Base-by-base conservation (phyloP, 2,888 invertebrate genomes). In the Pardosa pseudoannulata region DNA sequence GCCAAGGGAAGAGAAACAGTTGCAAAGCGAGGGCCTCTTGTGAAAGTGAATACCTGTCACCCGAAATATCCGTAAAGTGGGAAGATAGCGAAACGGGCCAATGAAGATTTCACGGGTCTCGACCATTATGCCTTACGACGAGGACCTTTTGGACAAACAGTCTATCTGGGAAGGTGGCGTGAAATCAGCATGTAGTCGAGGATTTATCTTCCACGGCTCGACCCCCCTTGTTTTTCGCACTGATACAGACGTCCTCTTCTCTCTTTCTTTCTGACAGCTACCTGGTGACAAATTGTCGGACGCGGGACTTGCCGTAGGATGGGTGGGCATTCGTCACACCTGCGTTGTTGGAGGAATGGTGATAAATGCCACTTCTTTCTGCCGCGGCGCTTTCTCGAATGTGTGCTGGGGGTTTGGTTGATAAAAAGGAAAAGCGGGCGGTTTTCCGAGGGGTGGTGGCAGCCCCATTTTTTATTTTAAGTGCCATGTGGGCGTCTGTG, bases 281-380 rank as follows among this genome's bases (percentile, higher is more conserved):
- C 56, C 56, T 23, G 56, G 56, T 56, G 56, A 56, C 56, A 56
- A 56, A 56, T 56, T 56, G 56, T 56, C 56, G 56, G 23, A 19
- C 5, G 23, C 23, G 11, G 23, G 56, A 56, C 56, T n/a, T 16
- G 3, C 11, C 23, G 3, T 19, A 23, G 5, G 7, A 23, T 56
- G 56, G 56, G 56, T 56, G n/a, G 56, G 56, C 23, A 56, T 56
- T 56, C 23, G 56, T 56, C 56, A 56, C 56, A 56, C 56, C 56
- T 56, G 56, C 23, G 16, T 1, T 11, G 41, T 46, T 6, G 56
- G 56, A 19, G 23, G 56, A 56, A 19, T 23, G 1, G 46, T 46
- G 46, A 46, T 46, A 46, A 46, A 46, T 46, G 46, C 46, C 13
- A n/a, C n/a, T 46, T 46, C 46, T 46, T n/a, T 16, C 46, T 2